These are phyloP conservation scores for Parnassius orleans DNA, from an alignment of 2,888 invertebrate genomes.

Conservation along the genomic window DNA sequence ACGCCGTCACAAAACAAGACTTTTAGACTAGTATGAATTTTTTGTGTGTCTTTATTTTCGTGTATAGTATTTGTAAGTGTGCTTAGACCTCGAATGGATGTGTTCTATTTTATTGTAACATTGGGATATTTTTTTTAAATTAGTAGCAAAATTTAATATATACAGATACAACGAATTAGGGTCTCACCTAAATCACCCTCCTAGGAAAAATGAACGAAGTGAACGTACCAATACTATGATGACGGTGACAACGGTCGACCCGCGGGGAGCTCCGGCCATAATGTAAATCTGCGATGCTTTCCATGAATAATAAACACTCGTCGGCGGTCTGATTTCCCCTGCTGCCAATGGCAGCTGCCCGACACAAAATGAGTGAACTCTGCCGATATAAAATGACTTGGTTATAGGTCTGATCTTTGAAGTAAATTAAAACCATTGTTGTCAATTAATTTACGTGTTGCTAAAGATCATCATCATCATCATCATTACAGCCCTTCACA, in stretches of 20 bases:
- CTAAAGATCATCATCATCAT: no score
- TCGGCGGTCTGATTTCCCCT: conserved; percentile 55
- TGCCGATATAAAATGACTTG: background rate
- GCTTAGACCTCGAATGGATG: no score
- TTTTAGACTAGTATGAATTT: no score
- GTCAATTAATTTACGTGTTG: no score
- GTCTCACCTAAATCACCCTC: conserved; percentile 5
- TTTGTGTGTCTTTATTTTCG: no score
- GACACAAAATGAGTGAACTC: conserved; percentile 37
- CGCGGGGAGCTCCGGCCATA: conserved; percentile 3
- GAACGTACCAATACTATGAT: background rate
- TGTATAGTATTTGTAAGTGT: no score
- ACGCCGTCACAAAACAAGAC: no score
- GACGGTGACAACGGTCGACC: conserved; percentile 15
- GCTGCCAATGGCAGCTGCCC: conserved; percentile 42
- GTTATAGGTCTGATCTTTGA: background rate
- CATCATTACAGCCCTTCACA: no score
- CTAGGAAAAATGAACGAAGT: conserved; percentile 10
- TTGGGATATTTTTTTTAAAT: background rate
- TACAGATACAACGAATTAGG: conserved; percentile 5
- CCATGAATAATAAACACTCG: conserved; percentile 60
- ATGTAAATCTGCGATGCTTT: conserved; percentile 19
- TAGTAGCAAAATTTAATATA: conserved; percentile 5
- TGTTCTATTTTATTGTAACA: no score
- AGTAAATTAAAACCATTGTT: no score